Percentiles rank a stretch among this genome's conserved stretches.
Conservation (phyloP, 1,140 invertebrate genomes). For the Caerostris darwini region DNA sequence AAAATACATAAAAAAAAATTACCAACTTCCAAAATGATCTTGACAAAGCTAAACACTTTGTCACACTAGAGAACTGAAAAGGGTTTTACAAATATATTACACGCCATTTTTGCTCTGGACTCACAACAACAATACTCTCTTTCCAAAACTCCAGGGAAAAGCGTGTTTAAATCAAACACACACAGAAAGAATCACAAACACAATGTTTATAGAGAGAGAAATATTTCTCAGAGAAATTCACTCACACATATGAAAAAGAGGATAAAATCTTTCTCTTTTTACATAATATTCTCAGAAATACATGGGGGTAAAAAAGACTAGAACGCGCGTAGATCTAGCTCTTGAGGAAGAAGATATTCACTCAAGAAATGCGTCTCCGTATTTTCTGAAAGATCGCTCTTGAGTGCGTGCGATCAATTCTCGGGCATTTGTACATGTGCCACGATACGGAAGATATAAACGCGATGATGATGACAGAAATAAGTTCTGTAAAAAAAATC, state of each 20-base stretch:
- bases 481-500: conserved; percentile 32
- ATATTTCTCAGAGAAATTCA: conserved; percentile 34
- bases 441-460: conserved; percentile 61
- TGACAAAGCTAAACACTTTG: background rate
- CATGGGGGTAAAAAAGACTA: background rate
- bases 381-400: conserved; percentile 25
- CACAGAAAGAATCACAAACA: conserved; percentile 27
- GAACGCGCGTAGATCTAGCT: background rate
- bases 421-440: conserved; percentile 56
- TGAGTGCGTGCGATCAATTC: conserved; percentile 63
- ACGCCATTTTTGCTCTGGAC: conserved; percentile 10
- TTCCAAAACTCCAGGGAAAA: background rate
- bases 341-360: conserved; percentile 49
- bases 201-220: conserved; percentile 43
- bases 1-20: background rate
- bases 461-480: conserved; percentile 46
- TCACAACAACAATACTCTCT: background rate
- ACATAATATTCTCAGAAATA: conserved; percentile 60
- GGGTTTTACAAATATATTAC: conserved; percentile 36
- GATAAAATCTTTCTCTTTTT: background rate
- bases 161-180: conserved; percentile 49
- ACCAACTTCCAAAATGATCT: background rate
- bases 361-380: conserved; percentile 37
- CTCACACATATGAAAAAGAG: conserved; percentile 55
- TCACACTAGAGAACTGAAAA: background rate